A percentile compares a stretch with the other conserved stretches of the same genome.
Conservation (phyloP, 2,888 invertebrate genomes). For the Tinea trinotella region DNA sequence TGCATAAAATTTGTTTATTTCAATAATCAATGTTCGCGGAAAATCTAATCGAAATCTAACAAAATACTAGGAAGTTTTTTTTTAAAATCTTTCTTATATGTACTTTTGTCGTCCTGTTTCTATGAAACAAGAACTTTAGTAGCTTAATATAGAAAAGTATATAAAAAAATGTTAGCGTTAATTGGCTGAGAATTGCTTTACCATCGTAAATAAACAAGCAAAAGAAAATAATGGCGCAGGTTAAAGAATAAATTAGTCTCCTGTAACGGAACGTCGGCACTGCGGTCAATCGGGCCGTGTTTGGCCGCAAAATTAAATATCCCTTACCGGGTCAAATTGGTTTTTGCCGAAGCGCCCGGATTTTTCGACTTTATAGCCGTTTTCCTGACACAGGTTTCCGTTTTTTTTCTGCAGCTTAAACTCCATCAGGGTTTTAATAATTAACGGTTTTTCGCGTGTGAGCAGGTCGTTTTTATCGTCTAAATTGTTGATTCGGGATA, state of each 20-base stretch:
- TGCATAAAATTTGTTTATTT: no score
- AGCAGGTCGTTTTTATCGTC: constrained; percentile 30
- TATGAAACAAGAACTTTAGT: no score
- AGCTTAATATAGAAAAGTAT: no score
- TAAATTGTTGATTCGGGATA: constrained; percentile 42
- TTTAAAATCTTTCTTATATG: no score
- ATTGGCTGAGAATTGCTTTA: no score
- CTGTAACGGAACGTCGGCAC: background rate
- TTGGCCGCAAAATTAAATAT: constrained; percentile 11
- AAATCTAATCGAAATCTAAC: no score
- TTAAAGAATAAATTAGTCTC: background rate
- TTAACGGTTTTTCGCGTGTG: constrained; percentile 38
- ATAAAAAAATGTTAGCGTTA: no score
- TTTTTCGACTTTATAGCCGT: constrained; percentile 13
- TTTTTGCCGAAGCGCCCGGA: constrained; percentile 6
- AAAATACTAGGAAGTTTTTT: no score
- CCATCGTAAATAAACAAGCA: background rate
- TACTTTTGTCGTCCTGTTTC: no score
- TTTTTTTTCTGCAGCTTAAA: constrained; percentile 16
- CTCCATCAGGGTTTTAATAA: constrained; percentile 39
- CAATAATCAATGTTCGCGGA: no score
- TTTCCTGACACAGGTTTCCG: constrained; percentile 5
- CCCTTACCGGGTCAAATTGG: constrained; percentile 20
- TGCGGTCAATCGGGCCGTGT: background rate
- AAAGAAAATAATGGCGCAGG: background rate